A percentile compares a stretch with the other conserved stretches of the same genome.
Evolutionary conservation across 2,797 vertebrate species (phyloP).

Genomic region (Fistularia tabacaria): DNA sequence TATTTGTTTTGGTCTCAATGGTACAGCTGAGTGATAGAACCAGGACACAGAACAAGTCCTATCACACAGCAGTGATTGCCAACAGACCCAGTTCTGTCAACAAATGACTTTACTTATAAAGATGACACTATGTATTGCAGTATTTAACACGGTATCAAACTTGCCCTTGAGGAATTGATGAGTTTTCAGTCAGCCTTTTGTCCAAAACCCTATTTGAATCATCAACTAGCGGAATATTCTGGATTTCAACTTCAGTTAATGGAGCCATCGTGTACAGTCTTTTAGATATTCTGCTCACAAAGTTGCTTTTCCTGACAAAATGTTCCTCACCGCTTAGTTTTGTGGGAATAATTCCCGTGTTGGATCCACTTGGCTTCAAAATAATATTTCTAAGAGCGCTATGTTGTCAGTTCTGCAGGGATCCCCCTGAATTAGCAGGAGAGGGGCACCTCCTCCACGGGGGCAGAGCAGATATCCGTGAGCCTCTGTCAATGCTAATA

Average conservation of each 20-base stretch:
- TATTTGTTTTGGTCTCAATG: slow-evolving; percentile 39
- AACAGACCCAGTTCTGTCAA: slow-evolving; percentile 72
- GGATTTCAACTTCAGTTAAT: too few species aligned
- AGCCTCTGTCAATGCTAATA: slow-evolving; percentile 67
- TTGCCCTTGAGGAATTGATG: slow-evolving; percentile 12
- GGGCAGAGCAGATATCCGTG: slow-evolving; percentile 35
- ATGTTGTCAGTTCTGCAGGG: slow-evolving; percentile 23
- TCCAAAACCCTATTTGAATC: background rate
- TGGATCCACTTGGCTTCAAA: slow-evolving; percentile 1
- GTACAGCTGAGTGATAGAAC: slow-evolving; percentile 64
- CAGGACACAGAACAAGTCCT: slow-evolving; percentile 56
- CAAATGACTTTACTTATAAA: slow-evolving; percentile 32
- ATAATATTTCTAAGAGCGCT: slow-evolving; percentile 4
- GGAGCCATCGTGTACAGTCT: background rate
- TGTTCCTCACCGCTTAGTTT: slow-evolving; percentile 10
- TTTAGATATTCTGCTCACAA: background rate
- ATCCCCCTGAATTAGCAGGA: slow-evolving; percentile 40
- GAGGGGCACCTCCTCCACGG: slow-evolving; percentile 48
- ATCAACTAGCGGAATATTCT: too few species aligned
- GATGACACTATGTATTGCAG: slow-evolving; percentile 36
- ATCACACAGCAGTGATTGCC: slow-evolving; percentile 37
- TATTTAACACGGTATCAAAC: slow-evolving; percentile 42
- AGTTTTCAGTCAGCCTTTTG: slow-evolving; percentile 15
- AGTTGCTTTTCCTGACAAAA: slow-evolving; percentile 4
- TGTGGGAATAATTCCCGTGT: too few species aligned